Conservation (phyloP, 2,797 vertebrate genomes). For the Rhinogobio ventralis region DNA sequence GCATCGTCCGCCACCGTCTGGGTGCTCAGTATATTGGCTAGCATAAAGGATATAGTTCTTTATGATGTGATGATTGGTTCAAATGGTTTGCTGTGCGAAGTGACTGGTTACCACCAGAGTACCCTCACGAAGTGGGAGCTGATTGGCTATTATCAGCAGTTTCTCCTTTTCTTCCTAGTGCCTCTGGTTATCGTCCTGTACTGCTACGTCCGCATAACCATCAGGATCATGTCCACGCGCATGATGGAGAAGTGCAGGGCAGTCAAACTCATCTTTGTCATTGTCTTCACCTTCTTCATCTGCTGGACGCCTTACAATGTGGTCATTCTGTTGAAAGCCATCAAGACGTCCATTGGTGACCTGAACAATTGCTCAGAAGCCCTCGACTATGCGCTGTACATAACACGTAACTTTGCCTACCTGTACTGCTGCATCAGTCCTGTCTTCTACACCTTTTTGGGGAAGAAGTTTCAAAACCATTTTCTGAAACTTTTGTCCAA, state of each 20-base stretch:
- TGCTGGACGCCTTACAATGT: slow-evolving; percentile 84
- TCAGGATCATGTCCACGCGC: slow-evolving; percentile 75
- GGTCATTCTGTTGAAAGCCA: slow-evolving; percentile 72
- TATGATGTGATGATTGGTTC: slow-evolving; percentile 52
- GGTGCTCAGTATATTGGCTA: slow-evolving; percentile 74
- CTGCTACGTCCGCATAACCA: slow-evolving; percentile 79
- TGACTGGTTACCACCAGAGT: slow-evolving; percentile 61
- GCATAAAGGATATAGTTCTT: slow-evolving; percentile 78
- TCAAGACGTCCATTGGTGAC: slow-evolving; percentile 56
- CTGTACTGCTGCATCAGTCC: slow-evolving; percentile 83
- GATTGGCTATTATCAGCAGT: slow-evolving; percentile 78
- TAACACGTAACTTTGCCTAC: slow-evolving; percentile 79
- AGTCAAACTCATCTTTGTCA: slow-evolving; percentile 81
- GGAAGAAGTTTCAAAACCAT: slow-evolving; percentile 82
- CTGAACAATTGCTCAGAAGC: background rate
- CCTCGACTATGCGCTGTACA: slow-evolving; percentile 73
- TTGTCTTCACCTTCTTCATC: slow-evolving; percentile 77
- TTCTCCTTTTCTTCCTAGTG: slow-evolving; percentile 79
- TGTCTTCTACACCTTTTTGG: slow-evolving; percentile 83
- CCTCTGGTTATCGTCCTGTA: slow-evolving; percentile 76
- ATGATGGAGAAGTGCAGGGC: slow-evolving; percentile 78
- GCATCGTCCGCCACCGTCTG: slow-evolving; percentile 69
- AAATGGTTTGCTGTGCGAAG: slow-evolving; percentile 67
- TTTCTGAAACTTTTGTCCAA: slow-evolving; percentile 71
- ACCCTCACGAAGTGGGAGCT: slow-evolving; percentile 71